A percentile compares a stretch with the other conserved stretches of the same genome.
These are phyloP conservation scores for Picus viridis DNA, from an alignment of 2,797 vertebrate species.

Conservation along the genomic window DNA sequence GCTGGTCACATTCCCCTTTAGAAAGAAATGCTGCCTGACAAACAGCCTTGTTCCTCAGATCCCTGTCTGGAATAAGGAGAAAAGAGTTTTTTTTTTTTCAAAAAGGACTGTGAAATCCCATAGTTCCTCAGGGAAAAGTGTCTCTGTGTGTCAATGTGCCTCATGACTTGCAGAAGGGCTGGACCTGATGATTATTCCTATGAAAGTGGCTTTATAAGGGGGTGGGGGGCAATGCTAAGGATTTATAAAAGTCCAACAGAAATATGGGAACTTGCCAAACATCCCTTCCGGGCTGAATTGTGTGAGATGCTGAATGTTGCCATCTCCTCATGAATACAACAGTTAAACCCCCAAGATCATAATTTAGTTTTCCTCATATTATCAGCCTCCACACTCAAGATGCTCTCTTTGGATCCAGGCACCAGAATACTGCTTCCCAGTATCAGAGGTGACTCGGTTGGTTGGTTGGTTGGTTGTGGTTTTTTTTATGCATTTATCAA, in stretches of 20 bases:
- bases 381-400: neutral
- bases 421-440: neutral
- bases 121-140: neutral
- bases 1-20: neutral
- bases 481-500: neutral
- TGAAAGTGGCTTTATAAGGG: neutral
- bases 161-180: neutral
- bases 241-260: neutral
- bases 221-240: too few relatives aligned
- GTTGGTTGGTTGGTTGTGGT: neutral
- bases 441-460: neutral
- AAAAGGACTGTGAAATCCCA: neutral
- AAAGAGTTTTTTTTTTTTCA: too few relatives aligned
- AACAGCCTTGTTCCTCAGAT: slow-evolving; percentile 31
- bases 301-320: neutral
- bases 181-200: neutral
- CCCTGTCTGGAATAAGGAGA: neutral
- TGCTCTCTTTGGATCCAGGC: neutral
- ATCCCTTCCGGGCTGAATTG: neutral
- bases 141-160: neutral
- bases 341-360: neutral
- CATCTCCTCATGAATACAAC: neutral
- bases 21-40: slow-evolving; percentile 37
- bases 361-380: neutral
- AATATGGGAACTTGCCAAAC: neutral